phyloP scores from a whole-genome alignment of 2,797 vertebrate species.

The Tapera naevia region DNA sequence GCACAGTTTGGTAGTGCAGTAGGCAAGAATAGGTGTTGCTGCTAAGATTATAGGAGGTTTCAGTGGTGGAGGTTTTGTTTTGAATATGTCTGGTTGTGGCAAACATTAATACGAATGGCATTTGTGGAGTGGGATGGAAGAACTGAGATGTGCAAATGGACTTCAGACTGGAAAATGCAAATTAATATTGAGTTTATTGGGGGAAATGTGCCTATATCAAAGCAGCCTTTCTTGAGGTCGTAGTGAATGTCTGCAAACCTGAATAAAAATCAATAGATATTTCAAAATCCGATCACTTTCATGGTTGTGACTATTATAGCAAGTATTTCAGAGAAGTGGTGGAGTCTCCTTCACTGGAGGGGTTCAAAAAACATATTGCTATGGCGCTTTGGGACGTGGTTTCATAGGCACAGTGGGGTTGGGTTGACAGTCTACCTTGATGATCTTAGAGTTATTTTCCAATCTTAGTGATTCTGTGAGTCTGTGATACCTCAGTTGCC shows the following conservation, averaged over 20 bases:
- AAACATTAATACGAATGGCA: background rate
- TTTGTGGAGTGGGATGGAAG: background rate
- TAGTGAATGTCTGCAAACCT: background rate
- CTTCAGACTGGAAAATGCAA: background rate
- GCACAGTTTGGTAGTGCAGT: background rate
- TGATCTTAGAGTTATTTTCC: no score
- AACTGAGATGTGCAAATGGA: background rate
- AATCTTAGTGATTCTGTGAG: no score
- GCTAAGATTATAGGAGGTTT: background rate
- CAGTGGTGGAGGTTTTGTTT: background rate
- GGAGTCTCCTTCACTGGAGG: no score
- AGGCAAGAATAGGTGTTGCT: background rate
- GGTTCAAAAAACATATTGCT: no score
- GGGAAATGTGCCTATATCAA: background rate
- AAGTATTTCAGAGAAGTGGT: no score
- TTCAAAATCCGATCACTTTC: background rate
- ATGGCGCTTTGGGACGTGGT: no score
- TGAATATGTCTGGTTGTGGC: background rate
- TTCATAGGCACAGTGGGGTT: no score
- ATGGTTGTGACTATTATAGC: background rate
- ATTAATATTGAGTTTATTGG: background rate
- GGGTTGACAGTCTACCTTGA: no score
- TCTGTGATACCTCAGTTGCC: slow-evolving; percentile 23
- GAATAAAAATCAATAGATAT: background rate
- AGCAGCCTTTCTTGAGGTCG: slow-evolving; percentile 16